Evolutionary conservation across 2,797 vertebrate genomes (phyloP).

Genomic region (Pangasius sanitwongsei): DNA sequence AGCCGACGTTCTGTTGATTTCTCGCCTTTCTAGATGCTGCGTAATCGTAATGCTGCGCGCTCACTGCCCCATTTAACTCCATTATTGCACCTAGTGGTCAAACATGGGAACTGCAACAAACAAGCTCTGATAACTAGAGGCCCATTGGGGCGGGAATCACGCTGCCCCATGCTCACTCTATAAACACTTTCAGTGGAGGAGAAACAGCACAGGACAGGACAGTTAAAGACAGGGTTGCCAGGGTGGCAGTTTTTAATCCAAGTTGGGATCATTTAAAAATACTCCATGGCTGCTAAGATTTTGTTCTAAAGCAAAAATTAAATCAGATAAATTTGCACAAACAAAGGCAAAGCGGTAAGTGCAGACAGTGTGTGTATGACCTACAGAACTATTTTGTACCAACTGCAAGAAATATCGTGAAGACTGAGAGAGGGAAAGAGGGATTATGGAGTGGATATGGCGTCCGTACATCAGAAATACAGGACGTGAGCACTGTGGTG

Average conservation of each 20-base stretch:
- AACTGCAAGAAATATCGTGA: not conserved
- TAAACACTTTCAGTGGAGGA: not conserved
- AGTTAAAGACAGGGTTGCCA: no score
- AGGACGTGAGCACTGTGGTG: no score
- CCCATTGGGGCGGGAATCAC: not conserved
- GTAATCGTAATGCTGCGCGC: not conserved
- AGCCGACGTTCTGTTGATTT: conserved; percentile 15
- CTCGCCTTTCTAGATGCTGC: no score
- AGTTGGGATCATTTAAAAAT: not conserved
- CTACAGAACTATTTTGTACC: not conserved
- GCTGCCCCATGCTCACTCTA: not conserved
- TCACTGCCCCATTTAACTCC: not conserved
- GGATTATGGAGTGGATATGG: not conserved
- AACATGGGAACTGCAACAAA: not conserved
- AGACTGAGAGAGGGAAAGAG: not conserved
- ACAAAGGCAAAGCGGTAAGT: no score
- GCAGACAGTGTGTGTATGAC: no score
- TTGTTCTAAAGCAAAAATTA: no score
- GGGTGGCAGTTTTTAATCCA: no score
- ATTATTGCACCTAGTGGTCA: not conserved
- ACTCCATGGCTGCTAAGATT: not conserved
- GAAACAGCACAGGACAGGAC: not conserved
- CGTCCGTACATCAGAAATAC: no score
- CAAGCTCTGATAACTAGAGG: not conserved
- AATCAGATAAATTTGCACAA: no score